A percentile compares a stretch with the other conserved stretches of the same genome.
These are phyloP conservation scores for Actinemys pallida DNA, from an alignment of 2,113 vertebrate genomes.

Conservation along the genomic window DNA sequence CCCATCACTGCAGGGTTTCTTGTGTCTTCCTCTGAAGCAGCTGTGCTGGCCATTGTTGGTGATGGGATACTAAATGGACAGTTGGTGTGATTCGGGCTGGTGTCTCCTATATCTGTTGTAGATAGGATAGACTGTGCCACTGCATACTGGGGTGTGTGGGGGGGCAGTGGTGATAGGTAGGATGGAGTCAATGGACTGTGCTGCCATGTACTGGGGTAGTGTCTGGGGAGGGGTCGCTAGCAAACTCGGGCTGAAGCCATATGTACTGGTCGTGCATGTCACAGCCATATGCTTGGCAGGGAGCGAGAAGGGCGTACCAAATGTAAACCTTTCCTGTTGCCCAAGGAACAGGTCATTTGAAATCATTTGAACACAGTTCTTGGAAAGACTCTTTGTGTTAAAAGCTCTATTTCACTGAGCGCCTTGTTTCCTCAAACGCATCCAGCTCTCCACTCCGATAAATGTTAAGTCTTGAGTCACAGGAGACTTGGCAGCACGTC, in stretches of 20 bases:
- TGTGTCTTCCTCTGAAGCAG: background rate
- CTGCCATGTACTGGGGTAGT: background rate
- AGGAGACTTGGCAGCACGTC: rapidly evolving
- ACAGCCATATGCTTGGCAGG: background rate
- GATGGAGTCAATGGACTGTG: background rate
- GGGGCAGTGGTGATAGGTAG: background rate
- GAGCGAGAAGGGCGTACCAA: background rate
- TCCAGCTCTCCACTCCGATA: background rate
- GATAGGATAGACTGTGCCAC: background rate
- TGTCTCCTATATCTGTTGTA: background rate
- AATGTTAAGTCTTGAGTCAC: rapidly evolving
- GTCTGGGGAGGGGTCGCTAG: rapidly evolving
- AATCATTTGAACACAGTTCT: background rate
- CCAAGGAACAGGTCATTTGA: background rate
- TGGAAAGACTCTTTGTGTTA: background rate
- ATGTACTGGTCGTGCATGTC: rapidly evolving
- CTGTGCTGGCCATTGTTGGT: background rate
- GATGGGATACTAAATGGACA: rapidly evolving
- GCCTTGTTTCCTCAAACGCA: background rate
- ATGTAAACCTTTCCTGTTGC: rapidly evolving
- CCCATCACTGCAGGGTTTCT: background rate
- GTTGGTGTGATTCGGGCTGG: rapidly evolving
- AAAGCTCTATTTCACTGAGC: background rate
- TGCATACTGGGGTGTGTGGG: background rate
- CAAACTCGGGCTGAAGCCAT: background rate